Evolutionary conservation across 2,113 vertebrate genomes (phyloP), one percentile per base, ranked within the genome.

Genomic region (Lepus europaeus): DNA sequence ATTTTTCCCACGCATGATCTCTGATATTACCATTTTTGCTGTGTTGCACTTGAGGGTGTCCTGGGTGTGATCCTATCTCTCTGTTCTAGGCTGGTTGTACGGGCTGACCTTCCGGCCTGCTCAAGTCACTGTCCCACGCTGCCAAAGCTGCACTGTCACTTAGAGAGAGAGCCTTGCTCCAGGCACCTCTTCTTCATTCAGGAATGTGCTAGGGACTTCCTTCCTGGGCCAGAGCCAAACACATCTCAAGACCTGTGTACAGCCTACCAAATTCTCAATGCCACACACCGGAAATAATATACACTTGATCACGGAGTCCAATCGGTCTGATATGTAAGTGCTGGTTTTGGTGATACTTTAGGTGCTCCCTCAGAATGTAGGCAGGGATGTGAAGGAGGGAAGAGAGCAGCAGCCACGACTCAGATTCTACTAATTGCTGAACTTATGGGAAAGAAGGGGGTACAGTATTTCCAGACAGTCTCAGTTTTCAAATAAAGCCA

Each of bases 401-500:
- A 61, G 61, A 6, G 45, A 45, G 6, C 6, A 45, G 45, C 6
- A 45, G 45, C 7, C 45, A 45, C 45, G 6, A 45, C 45, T 45
- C 45, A 45, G 45, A 45, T 45, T 45, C 45, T 45, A 45, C 29
- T 20, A 36, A 33, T 0, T 39, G 78, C 1, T 77, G 53, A 20
- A 25, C 29, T 6, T 19, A 25, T 25, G 83, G 25, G 83, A 39
- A 72, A 22, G 19, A 22, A 13, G 3, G 36, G 25, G 27, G 31
- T 23, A 8, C 6, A 16, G 9, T 9, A 13, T 19, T 73, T 74
- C 68, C 79, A 90, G 91, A 85, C 23, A 78, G 70, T 70, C 39
- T 79, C 61, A 7, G 5, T 36, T 84, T 90, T n/a, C 78, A 63
- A 88, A 63, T 49, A 91, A 89, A 86, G 79, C 49, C 81, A 86